Percentiles rank a stretch among this genome's conserved stretches.
phyloP scores from a whole-genome alignment of 2,797 vertebrate genomes.

The Taeniopygia guttata region DNA sequence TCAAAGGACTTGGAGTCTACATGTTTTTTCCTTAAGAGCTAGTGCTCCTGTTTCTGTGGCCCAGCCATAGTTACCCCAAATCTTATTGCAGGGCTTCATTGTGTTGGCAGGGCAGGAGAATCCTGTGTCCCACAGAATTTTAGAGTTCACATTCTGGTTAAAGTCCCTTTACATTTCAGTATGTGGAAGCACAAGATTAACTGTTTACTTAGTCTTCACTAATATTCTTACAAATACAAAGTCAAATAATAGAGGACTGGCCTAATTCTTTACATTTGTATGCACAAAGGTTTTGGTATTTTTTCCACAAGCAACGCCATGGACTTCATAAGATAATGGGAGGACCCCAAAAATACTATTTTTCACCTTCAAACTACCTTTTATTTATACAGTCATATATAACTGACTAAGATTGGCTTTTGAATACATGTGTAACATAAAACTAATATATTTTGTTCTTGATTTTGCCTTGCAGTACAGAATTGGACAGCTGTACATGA shows the following conservation, averaged over 20 bases:
- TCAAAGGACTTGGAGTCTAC: background rate
- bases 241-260: background rate
- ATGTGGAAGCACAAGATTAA: background rate
- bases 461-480: constrained; percentile 84
- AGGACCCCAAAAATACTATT: background rate
- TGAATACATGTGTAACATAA: background rate
- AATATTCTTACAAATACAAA: background rate
- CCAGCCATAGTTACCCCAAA: background rate
- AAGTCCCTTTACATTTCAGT: background rate
- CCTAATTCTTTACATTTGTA: background rate
- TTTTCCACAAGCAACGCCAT: background rate
- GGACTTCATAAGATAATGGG: background rate
- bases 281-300: background rate
- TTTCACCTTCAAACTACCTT: background rate
- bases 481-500: constrained; percentile 98
- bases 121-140: background rate
- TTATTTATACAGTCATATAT: background rate
- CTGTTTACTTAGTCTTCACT: background rate
- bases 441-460: background rate
- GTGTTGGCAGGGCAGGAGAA: background rate
- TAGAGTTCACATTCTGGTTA: background rate
- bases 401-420: background rate
- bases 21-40: background rate
- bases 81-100: background rate
- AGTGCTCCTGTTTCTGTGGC: background rate